Evolutionary conservation across 2,888 invertebrate genomes (phyloP).

Genomic region (Gandaritis pyraliata): DNA sequence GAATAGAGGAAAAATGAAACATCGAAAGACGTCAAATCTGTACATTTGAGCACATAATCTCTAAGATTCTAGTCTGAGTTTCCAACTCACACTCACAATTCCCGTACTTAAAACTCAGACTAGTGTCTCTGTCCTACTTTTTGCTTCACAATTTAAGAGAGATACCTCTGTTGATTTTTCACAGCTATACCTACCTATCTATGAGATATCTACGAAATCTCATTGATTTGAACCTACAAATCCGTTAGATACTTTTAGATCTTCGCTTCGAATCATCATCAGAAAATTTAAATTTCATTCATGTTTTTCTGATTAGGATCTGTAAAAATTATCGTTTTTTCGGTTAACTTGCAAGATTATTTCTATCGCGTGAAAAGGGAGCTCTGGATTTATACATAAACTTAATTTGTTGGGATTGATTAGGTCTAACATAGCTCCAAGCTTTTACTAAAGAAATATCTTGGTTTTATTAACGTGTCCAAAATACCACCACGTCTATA

Average conservation of each 20-base stretch:
- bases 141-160: constrained; percentile 18
- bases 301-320: background rate
- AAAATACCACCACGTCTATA: too few relatives aligned
- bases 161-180: constrained; percentile 5
- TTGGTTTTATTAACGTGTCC: too few relatives aligned
- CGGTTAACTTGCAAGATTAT: too few relatives aligned
- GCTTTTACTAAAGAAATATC: too few relatives aligned
- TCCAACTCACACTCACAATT: background rate
- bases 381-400: too few relatives aligned
- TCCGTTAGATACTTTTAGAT: too few relatives aligned
- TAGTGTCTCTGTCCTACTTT: constrained; percentile 30
- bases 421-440: too few relatives aligned
- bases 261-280: background rate
- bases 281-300: background rate
- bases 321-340: too few relatives aligned
- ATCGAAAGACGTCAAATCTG: constrained; percentile 60
- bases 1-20: constrained; percentile 60
- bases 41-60: constrained; percentile 73
- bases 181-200: constrained; percentile 9
- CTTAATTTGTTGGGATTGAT: too few relatives aligned
- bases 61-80: constrained; percentile 14
- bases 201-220: constrained; percentile 9
- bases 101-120: constrained; percentile 1
- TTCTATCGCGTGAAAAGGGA: too few relatives aligned
- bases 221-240: too few relatives aligned